phyloP scores from a whole-genome alignment of 1,140 invertebrate genomes.

The Conus ventricosus region DNA sequence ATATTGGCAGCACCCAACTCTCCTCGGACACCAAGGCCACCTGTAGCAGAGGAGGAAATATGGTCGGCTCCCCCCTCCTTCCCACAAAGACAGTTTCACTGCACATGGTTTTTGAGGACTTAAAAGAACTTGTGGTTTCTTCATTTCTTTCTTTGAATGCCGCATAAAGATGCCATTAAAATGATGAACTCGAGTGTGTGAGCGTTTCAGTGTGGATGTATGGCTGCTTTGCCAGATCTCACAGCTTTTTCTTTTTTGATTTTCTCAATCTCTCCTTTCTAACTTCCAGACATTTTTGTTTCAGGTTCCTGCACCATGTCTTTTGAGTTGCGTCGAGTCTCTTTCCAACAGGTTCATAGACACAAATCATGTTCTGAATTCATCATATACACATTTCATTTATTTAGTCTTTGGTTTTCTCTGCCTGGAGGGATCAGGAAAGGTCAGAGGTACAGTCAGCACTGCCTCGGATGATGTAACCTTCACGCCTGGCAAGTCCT shows the following conservation, averaged over 20 bases:
- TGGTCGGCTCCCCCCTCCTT: not conserved
- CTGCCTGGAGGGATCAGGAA: slow-evolving; percentile 25
- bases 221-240: no score
- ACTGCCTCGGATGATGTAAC: not conserved
- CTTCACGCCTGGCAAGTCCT: not conserved
- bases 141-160: not conserved
- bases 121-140: not conserved
- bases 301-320: no score
- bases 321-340: no score
- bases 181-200: not conserved
- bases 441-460: slow-evolving; percentile 31
- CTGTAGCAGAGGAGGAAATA: not conserved
- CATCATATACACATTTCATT: not conserved
- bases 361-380: no score
- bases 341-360: no score
- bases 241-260: no score
- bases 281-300: no score
- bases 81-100: not conserved
- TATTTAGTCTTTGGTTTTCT: not conserved
- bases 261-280: no score
- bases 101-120: not conserved
- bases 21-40: no score
- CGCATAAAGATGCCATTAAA: slow-evolving; percentile 17
- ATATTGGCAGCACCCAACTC: no score
- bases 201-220: no score